Evolutionary conservation across 2,888 invertebrate genomes (phyloP).

Genomic region (Idaea dimidiata): DNA sequence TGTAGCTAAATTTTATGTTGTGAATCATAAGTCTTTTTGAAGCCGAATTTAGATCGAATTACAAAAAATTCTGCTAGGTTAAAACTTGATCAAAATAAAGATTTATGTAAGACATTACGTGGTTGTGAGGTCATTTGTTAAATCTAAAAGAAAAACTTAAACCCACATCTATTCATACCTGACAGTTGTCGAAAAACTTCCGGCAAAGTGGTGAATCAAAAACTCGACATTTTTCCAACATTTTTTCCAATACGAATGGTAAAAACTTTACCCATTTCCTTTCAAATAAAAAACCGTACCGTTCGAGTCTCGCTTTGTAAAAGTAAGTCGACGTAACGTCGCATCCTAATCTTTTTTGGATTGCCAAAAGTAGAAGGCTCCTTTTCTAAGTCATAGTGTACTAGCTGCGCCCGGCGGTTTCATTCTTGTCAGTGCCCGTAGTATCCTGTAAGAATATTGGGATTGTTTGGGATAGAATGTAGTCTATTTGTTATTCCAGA

Average conservation of each 20-base stretch:
- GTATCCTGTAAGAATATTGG: too few species aligned
- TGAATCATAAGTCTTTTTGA: too few species aligned
- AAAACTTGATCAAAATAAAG: too few species aligned
- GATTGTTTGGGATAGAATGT: too few species aligned
- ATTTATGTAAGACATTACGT: neutral
- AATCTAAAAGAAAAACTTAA: neutral
- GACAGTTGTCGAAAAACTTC: conserved; percentile 1
- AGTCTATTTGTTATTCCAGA: too few species aligned
- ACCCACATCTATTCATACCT: neutral
- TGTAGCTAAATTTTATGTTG: neutral
- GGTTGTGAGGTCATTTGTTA: neutral
- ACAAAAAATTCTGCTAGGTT: too few species aligned
- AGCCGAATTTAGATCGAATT: too few species aligned
- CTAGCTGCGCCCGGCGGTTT: neutral
- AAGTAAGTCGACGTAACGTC: neutral
- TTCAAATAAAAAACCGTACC: neutral
- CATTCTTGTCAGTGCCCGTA: too few species aligned
- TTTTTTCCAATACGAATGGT: neutral
- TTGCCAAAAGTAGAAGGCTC: neutral
- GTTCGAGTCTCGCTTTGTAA: neutral
- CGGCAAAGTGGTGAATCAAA: neutral
- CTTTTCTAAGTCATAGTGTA: neutral
- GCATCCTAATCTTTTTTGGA: neutral
- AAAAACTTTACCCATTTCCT: neutral
- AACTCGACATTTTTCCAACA: neutral